These are phyloP conservation scores for Danio choprae DNA, from an alignment of 2,797 vertebrate genomes.

Conservation along the genomic window DNA sequence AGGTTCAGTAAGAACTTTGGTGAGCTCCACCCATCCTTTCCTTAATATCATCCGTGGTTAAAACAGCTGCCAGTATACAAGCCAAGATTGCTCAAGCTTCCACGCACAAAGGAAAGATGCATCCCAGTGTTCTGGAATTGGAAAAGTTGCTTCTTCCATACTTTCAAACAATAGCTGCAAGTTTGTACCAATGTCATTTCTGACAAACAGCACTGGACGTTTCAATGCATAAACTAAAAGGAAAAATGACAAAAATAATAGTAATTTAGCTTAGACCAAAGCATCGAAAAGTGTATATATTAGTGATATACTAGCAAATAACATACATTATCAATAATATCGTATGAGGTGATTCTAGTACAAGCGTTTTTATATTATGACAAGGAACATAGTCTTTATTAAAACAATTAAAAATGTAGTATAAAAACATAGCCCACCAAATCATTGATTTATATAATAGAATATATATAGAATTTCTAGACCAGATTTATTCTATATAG, in stretches of 20 bases:
- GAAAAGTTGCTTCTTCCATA: not conserved
- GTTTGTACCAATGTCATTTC: not conserved
- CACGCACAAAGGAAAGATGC: conserved; percentile 27
- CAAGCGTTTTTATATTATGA: no score
- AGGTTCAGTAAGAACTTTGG: conserved; percentile 13
- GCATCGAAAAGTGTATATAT: no score
- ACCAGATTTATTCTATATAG: no score
- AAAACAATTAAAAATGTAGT: no score
- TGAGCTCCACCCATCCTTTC: conserved; percentile 25
- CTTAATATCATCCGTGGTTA: conserved; percentile 34
- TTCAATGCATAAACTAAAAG: not conserved
- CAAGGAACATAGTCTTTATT: no score
- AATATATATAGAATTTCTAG: no score
- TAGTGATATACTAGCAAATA: no score
- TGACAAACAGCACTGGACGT: not conserved
- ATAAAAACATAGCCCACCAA: no score
- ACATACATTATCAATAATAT: no score
- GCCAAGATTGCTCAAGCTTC: conserved; percentile 14
- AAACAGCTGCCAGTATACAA: conserved; percentile 28
- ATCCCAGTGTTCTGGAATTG: conserved; percentile 3
- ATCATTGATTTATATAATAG: no score
- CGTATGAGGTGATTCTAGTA: no score
- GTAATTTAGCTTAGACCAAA: not conserved
- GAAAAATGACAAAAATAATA: not conserved
- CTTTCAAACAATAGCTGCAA: not conserved